A percentile compares a stretch with the other conserved stretches of the same genome.
These are phyloP conservation scores for Drosophila kurseongensis DNA, from an alignment of 1,140 invertebrate genomes.

Conservation along the genomic window DNA sequence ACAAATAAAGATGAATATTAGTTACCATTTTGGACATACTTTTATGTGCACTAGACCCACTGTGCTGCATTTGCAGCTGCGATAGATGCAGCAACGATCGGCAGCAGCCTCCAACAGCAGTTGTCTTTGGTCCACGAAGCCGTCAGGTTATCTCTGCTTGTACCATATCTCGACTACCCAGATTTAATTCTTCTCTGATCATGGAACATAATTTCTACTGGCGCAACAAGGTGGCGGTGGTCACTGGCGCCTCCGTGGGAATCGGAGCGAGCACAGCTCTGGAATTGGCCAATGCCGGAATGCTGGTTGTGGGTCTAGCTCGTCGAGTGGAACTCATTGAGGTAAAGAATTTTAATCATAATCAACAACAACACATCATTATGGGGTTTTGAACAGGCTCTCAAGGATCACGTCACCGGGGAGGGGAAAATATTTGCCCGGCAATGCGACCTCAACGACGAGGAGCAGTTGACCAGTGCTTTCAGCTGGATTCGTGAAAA, in stretches of 20 bases:
- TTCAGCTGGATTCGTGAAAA: slow-evolving; percentile 85
- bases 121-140: slow-evolving; percentile 34
- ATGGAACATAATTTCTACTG: slow-evolving; percentile 86
- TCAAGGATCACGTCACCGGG: slow-evolving; percentile 60
- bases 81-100: slow-evolving; percentile 18
- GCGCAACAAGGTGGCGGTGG: slow-evolving; percentile 87
- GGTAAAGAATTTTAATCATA: not conserved
- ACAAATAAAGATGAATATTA: too few relatives aligned
- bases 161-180: not conserved
- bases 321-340: slow-evolving; percentile 85
- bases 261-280: slow-evolving; percentile 86
- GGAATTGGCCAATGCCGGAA: slow-evolving; percentile 85
- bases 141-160: slow-evolving; percentile 31
- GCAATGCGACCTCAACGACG: slow-evolving; percentile 87
- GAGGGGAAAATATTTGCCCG: slow-evolving; percentile 76
- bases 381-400: slow-evolving; percentile 19
- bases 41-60: slow-evolving; percentile 12
- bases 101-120: slow-evolving; percentile 37
- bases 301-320: slow-evolving; percentile 87
- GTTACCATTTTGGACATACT: not conserved
- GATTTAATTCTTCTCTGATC: not conserved
- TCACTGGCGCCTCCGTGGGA: slow-evolving; percentile 88
- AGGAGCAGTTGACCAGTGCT: slow-evolving; percentile 86
- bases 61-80: slow-evolving; percentile 18
- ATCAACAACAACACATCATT: not conserved